Evolutionary conservation across 2,797 vertebrate species (phyloP).

Genomic region (Mycteria americana): DNA sequence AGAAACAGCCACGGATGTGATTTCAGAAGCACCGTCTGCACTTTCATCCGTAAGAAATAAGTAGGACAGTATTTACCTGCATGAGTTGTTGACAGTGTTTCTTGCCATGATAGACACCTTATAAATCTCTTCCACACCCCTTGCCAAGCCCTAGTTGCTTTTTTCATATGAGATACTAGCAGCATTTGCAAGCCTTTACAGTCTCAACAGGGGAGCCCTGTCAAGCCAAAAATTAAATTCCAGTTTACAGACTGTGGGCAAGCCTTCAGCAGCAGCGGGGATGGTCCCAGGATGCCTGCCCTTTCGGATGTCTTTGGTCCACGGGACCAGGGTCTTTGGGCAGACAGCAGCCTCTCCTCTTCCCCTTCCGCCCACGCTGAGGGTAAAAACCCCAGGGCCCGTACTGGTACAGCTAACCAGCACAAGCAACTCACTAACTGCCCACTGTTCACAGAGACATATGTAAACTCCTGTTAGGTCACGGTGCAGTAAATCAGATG

Average conservation of each 20-base stretch:
- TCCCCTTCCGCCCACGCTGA: neutral
- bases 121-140: neutral
- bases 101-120: neutral
- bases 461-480: neutral
- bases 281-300: neutral
- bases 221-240: conserved; percentile 1
- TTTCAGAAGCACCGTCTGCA: neutral
- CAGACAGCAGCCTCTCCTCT: neutral
- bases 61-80: neutral
- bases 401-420: neutral
- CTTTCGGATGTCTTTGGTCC: neutral
- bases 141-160: neutral
- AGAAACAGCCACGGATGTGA: conserved; percentile 20
- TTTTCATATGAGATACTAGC: neutral
- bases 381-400: neutral
- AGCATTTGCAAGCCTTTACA: conserved; percentile 1
- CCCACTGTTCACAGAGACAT: neutral
- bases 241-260: neutral
- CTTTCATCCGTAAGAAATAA: conserved; percentile 25
- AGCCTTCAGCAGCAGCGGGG: neutral
- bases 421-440: neutral
- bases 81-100: neutral
- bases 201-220: neutral
- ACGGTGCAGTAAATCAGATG: neutral
- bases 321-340: neutral